These are phyloP conservation scores for Percopsis omiscomaycus DNA, from an alignment of 2,797 vertebrate genomes.

Conservation along the genomic window DNA sequence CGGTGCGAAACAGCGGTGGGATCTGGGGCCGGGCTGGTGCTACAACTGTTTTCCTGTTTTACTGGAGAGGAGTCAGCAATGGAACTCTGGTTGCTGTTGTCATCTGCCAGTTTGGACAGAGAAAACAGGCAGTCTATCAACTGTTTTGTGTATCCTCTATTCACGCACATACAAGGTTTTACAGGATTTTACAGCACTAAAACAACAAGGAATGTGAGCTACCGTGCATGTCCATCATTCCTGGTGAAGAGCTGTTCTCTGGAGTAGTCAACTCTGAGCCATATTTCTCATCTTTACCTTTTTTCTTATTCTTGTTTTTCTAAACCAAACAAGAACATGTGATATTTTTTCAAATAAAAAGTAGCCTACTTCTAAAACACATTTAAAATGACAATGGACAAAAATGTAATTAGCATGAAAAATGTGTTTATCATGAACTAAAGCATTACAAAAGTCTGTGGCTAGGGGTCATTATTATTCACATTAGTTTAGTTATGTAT, in stretches of 20 bases:
- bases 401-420: no score
- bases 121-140: neutral
- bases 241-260: slow-evolving; percentile 97
- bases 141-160: neutral
- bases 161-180: no score
- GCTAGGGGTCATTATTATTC: neutral
- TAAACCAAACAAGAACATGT: slow-evolving; percentile 52
- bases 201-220: no score
- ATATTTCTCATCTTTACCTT: slow-evolving; percentile 96
- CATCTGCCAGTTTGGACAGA: slow-evolving; percentile 74
- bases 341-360: neutral
- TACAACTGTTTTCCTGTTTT: slow-evolving; percentile 97
- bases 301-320: slow-evolving; percentile 98
- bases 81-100: slow-evolving; percentile 99
- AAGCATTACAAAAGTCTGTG: no score
- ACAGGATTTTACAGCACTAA: no score
- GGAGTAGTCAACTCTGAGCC: slow-evolving; percentile 96
- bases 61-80: slow-evolving; percentile 97
- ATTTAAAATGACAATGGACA: neutral
- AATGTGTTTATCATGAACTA: no score
- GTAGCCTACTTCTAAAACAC: neutral
- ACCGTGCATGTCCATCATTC: slow-evolving; percentile 99
- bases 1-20: slow-evolving; percentile 72
- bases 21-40: slow-evolving; percentile 93
- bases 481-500: neutral